Conservation (phyloP, 2,113 vertebrate species). For the Apistogramma diplotaenia region DNA sequence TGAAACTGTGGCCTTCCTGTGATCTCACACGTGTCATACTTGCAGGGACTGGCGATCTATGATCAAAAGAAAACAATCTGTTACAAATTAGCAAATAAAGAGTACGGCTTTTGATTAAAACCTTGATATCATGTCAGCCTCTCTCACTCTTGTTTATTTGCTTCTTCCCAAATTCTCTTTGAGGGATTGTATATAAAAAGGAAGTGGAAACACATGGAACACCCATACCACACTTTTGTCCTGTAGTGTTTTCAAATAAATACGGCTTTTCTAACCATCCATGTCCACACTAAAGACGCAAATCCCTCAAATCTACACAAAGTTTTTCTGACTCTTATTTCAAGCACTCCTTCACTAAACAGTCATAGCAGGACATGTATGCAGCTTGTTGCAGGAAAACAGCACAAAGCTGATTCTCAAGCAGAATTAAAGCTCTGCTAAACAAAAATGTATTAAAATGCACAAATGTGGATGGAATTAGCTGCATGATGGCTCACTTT, state of each 20-base stretch:
- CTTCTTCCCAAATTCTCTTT: conserved; percentile 4
- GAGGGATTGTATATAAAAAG: conserved; percentile 8
- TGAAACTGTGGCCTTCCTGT: background rate
- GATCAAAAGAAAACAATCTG: conserved; percentile 7
- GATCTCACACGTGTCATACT: conserved; percentile 1
- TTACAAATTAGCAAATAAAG: conserved; percentile 6
- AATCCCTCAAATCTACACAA: background rate
- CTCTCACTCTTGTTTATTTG: conserved; percentile 18
- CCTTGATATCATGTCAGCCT: background rate
- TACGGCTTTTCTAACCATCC: conserved; percentile 15
- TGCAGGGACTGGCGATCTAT: background rate
- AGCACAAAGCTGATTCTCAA: background rate
- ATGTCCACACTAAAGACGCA: conserved; percentile 1
- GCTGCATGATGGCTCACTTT: background rate
- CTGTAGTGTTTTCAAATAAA: conserved; percentile 18
- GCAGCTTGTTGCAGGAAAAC: no score
- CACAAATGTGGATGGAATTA: background rate
- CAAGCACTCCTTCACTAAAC: background rate
- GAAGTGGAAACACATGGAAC: conserved; percentile 39
- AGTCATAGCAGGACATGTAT: background rate
- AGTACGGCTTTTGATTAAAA: background rate
- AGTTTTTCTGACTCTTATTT: background rate
- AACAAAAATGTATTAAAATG: background rate
- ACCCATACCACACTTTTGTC: conserved; percentile 29
- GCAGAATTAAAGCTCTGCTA: background rate